phyloP scores from a whole-genome alignment of 2,888 invertebrate genomes.

The Chelonus formosanus region DNA sequence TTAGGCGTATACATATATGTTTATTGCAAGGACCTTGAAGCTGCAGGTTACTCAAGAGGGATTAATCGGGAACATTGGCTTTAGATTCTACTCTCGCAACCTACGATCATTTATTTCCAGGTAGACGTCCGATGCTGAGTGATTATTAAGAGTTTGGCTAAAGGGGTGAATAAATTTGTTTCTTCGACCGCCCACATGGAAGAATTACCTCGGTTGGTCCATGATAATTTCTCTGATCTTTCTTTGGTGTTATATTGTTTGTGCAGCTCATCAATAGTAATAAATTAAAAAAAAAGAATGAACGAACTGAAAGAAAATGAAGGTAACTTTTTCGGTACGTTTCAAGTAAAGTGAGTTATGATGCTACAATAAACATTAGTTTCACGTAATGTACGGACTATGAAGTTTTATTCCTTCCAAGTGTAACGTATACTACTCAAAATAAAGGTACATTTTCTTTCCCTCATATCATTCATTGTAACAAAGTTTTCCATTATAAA shows the following conservation, averaged over 20 bases:
- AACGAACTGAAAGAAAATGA: conserved; percentile 17
- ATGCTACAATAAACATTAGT: conserved; percentile 39
- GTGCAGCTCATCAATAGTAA: no score
- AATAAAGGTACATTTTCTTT: conserved; percentile 15
- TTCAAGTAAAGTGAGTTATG: conserved; percentile 27
- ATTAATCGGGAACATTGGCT: conserved; percentile 42
- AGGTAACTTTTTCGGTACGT: conserved; percentile 24
- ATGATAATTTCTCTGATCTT: conserved; percentile 8
- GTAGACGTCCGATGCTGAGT: conserved; percentile 37
- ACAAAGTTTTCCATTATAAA: conserved; percentile 38
- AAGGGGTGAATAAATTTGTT: conserved; percentile 52
- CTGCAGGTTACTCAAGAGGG: conserved; percentile 35
- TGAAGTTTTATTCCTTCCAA: not conserved
- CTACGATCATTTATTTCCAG: conserved; percentile 39
- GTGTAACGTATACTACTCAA: conserved; percentile 3
- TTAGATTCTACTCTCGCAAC: conserved; percentile 31
- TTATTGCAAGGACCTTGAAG: conserved; percentile 23
- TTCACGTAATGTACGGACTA: conserved; percentile 30
- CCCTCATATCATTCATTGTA: conserved; percentile 2
- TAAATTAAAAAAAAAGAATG: no score
- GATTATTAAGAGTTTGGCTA: conserved; percentile 51
- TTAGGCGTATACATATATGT: not conserved
- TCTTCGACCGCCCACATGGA: conserved; percentile 47
- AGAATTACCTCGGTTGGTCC: conserved; percentile 6
- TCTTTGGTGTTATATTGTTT: not conserved